phyloP scores from a whole-genome alignment of 1,140 invertebrate genomes.

The Leptestheria dahalacensis region DNA sequence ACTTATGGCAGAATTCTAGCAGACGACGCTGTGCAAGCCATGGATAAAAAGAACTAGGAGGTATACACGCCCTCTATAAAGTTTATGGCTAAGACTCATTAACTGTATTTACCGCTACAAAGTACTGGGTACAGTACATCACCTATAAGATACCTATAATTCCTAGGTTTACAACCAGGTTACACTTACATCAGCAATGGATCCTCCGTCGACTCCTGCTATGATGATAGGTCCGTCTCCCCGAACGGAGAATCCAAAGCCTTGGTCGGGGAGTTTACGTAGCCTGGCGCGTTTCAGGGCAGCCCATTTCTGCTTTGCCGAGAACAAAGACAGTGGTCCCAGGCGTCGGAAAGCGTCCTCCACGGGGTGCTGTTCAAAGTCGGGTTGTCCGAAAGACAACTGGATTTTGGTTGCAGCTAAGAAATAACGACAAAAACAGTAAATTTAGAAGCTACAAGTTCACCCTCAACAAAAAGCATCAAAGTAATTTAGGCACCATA shows the following conservation, averaged over 20 bases:
- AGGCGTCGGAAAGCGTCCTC: constrained; percentile 74
- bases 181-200: constrained; percentile 82
- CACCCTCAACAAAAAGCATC: too few relatives aligned
- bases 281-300: constrained; percentile 39
- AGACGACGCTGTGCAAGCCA: too few relatives aligned
- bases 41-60: too few relatives aligned
- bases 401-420: constrained; percentile 75
- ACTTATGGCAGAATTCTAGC: too few relatives aligned
- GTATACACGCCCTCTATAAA: too few relatives aligned
- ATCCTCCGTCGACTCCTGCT: constrained; percentile 71
- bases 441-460: too few relatives aligned
- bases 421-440: not conserved
- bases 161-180: constrained; percentile 43
- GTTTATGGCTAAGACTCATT: too few relatives aligned
- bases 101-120: too few relatives aligned
- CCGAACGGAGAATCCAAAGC: constrained; percentile 83
- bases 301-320: constrained; percentile 81
- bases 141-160: too few relatives aligned
- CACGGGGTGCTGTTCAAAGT: constrained; percentile 71
- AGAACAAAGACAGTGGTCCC: constrained; percentile 88
- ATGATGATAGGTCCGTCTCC: constrained; percentile 84
- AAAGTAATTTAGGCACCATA: too few relatives aligned
- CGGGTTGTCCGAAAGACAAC: constrained; percentile 68
- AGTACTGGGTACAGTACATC: too few relatives aligned
- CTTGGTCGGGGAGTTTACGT: constrained; percentile 34